A percentile compares a stretch with the other conserved stretches of the same genome.
Conservation (phyloP, 2,888 invertebrate genomes). For the Leptinotarsa rubiginosa region DNA sequence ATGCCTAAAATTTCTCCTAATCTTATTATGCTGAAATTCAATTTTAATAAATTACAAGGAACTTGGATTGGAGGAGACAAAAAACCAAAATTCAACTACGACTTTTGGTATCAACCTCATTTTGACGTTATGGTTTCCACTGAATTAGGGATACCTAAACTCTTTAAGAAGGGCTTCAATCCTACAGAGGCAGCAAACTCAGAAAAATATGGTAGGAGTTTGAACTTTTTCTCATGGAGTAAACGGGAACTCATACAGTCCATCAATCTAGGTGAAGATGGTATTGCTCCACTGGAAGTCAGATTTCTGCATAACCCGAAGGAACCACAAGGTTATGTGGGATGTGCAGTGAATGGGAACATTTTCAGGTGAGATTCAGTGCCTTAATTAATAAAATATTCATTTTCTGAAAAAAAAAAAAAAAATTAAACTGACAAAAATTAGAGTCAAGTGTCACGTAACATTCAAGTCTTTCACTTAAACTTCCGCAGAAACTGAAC, state of each 20-base stretch:
- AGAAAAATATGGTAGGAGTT: slow-evolving; percentile 81
- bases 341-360: slow-evolving; percentile 85
- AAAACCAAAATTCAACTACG: slow-evolving; percentile 86
- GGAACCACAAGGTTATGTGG: slow-evolving; percentile 88
- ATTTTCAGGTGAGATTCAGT: slow-evolving; percentile 75
- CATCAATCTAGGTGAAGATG: slow-evolving; percentile 88
- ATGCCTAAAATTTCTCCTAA: too few species aligned
- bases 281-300: slow-evolving; percentile 90
- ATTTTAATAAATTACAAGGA: slow-evolving; percentile 64
- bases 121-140: slow-evolving; percentile 90
- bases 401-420: too few species aligned
- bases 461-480: too few species aligned
- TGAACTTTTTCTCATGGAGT: slow-evolving; percentile 94
- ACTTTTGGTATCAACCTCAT: slow-evolving; percentile 98
- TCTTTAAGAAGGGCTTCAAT: slow-evolving; percentile 77
- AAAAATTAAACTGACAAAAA: too few species aligned
- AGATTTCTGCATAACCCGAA: slow-evolving; percentile 94
- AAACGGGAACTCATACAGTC: slow-evolving; percentile 82
- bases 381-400: too few species aligned
- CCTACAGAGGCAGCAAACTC: slow-evolving; percentile 64
- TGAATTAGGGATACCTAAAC: slow-evolving; percentile 92
- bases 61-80: slow-evolving; percentile 79
- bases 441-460: too few species aligned
- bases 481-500: too few species aligned
- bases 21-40: too few species aligned